Evolutionary conservation across 2,113 vertebrate species (phyloP).

Genomic region (Syngnathus typhle): DNA sequence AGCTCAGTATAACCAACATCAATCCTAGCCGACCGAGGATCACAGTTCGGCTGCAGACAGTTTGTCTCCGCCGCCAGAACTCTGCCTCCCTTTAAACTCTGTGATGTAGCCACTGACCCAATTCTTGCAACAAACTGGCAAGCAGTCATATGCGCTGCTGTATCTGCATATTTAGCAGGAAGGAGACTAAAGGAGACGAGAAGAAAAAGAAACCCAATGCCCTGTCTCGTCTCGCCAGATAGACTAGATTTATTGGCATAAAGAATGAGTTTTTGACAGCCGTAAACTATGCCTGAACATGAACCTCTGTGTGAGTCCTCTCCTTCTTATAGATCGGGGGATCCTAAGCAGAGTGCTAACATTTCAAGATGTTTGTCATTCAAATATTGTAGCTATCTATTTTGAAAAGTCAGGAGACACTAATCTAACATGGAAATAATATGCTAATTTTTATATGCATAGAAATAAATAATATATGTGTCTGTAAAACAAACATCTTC

Average conservation of each 20-base stretch:
- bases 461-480: too few relatives aligned
- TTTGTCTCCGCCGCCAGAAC: constrained; percentile 26
- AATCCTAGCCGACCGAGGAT: constrained; percentile 9
- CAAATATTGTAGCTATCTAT: too few relatives aligned
- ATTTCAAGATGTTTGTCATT: neutral
- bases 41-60: constrained; percentile 18
- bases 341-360: neutral
- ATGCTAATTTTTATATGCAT: too few relatives aligned
- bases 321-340: neutral
- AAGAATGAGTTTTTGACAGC: constrained; percentile 12
- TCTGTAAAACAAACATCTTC: too few relatives aligned
- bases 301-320: constrained; percentile 25
- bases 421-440: too few relatives aligned
- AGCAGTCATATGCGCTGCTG: constrained; percentile 26
- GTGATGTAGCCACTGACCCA: constrained; percentile 57
- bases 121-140: constrained; percentile 38
- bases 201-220: constrained; percentile 23
- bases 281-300: constrained; percentile 32
- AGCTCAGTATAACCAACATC: constrained; percentile 9
- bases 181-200: neutral
- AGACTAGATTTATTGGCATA: constrained; percentile 22
- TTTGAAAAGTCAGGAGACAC: too few relatives aligned
- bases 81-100: constrained; percentile 34
- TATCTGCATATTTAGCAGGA: constrained; percentile 57
- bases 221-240: constrained; percentile 18